Evolutionary conservation across 2,888 invertebrate species (phyloP).

Genomic region (Sminthurides aquaticus): DNA sequence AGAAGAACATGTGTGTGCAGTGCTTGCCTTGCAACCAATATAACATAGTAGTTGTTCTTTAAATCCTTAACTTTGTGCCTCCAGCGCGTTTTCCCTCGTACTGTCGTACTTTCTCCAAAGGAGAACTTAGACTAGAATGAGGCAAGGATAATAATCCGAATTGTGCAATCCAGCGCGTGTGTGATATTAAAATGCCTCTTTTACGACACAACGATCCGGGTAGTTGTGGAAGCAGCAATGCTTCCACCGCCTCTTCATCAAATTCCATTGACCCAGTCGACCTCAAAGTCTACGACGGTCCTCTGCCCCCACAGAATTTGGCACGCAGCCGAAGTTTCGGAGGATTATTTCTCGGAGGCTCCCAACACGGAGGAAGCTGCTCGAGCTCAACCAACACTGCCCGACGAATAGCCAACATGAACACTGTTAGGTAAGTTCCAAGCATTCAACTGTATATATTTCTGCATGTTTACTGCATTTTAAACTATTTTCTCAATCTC

Average conservation of each 20-base stretch:
- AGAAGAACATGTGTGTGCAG: no score
- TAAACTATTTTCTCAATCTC: no score
- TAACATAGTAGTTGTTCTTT: no score
- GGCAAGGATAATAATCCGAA: background rate
- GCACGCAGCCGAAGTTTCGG: slow-evolving; percentile 21
- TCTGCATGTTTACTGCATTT: no score
- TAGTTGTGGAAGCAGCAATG: slow-evolving; percentile 18
- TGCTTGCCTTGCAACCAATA: no score
- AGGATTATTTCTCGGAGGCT: slow-evolving; percentile 14
- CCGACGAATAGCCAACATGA: slow-evolving; percentile 2
- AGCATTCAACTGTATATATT: no score
- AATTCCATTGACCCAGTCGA: slow-evolving; percentile 17
- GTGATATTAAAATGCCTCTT: slow-evolving; percentile 14
- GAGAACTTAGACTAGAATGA: background rate
- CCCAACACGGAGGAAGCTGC: background rate
- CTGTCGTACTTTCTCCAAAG: background rate
- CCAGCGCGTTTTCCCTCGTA: no score
- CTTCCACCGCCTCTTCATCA: slow-evolving; percentile 12
- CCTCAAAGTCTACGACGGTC: slow-evolving; percentile 1
- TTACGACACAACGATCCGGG: slow-evolving; percentile 19
- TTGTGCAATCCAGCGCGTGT: background rate
- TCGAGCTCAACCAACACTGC: background rate
- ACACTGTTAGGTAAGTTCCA: slow-evolving; percentile 13
- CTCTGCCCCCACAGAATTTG: slow-evolving; percentile 10
- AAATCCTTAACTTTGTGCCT: no score